Evolutionary conservation across 2,113 vertebrate species (phyloP).

Genomic region (Perca fluviatilis): DNA sequence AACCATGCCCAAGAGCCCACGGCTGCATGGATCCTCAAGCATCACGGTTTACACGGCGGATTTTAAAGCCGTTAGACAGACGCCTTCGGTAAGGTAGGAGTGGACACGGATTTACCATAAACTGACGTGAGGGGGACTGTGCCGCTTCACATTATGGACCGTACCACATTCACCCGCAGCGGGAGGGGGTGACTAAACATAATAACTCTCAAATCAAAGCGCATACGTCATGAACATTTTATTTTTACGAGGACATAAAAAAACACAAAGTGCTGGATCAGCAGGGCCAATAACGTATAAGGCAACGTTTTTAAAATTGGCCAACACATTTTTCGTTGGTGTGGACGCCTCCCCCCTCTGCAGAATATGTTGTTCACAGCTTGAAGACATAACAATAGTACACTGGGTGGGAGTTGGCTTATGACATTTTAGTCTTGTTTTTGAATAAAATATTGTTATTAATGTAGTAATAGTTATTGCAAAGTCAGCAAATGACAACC

Average conservation of each 20-base stretch:
- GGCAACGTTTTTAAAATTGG: rapidly evolving
- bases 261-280: rapidly evolving
- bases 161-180: slow-evolving; percentile 72
- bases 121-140: slow-evolving; percentile 70
- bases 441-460: slow-evolving; percentile 3
- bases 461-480: background rate
- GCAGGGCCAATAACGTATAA: rapidly evolving
- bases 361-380: slow-evolving; percentile 48
- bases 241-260: background rate
- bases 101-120: slow-evolving; percentile 59
- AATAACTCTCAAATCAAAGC: background rate
- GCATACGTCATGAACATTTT: rapidly evolving
- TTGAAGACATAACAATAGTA: slow-evolving; percentile 57
- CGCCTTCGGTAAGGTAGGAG: slow-evolving; percentile 21
- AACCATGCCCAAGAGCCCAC: slow-evolving; percentile 37
- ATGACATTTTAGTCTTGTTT: slow-evolving; percentile 17
- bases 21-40: slow-evolving; percentile 44
- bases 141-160: slow-evolving; percentile 74
- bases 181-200: slow-evolving; percentile 23
- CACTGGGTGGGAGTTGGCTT: slow-evolving; percentile 54
- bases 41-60: slow-evolving; percentile 54
- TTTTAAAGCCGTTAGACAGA: slow-evolving; percentile 20
- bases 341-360: slow-evolving; percentile 38
- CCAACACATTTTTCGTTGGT: background rate
- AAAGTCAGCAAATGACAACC: background rate